phyloP scores from a whole-genome alignment of 2,888 invertebrate genomes.

The Sminthurides aquaticus region DNA sequence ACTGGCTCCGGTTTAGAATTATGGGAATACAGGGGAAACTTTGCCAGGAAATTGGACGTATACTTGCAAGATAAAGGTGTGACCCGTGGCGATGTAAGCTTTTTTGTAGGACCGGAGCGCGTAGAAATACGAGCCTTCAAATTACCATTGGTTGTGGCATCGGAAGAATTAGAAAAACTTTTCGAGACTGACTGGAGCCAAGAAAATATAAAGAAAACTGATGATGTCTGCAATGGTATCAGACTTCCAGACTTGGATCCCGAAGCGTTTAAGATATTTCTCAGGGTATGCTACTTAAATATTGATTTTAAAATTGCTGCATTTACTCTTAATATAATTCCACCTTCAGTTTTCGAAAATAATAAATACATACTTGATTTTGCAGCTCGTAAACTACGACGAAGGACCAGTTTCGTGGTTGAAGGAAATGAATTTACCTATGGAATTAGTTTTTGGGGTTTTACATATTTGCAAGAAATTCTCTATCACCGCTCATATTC shows the following conservation, averaged over 20 bases:
- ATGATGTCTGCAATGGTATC: not conserved
- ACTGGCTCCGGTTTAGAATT: no score
- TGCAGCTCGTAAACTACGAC: not conserved
- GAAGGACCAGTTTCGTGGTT: not conserved
- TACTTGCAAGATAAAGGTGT: not conserved
- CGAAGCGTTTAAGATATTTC: not conserved
- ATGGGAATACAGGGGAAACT: no score
- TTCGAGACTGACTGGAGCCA: not conserved
- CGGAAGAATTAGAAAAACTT: not conserved
- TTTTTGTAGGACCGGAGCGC: not conserved
- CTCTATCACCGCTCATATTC: not conserved
- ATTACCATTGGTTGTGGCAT: not conserved
- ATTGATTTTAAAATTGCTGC: no score
- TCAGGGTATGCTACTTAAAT: not conserved
- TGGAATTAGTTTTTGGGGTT: not conserved
- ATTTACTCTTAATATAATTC: no score
- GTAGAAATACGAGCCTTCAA: not conserved
- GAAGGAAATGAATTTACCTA: not conserved
- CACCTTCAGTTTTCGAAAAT: no score
- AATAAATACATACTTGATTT: no score
- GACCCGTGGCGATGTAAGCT: not conserved
- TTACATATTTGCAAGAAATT: not conserved
- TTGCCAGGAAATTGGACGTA: not conserved
- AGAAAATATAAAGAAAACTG: not conserved
- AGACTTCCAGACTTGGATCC: not conserved